Conservation (phyloP, 2,888 invertebrate species). For the Hydrotaea diabolus region DNA sequence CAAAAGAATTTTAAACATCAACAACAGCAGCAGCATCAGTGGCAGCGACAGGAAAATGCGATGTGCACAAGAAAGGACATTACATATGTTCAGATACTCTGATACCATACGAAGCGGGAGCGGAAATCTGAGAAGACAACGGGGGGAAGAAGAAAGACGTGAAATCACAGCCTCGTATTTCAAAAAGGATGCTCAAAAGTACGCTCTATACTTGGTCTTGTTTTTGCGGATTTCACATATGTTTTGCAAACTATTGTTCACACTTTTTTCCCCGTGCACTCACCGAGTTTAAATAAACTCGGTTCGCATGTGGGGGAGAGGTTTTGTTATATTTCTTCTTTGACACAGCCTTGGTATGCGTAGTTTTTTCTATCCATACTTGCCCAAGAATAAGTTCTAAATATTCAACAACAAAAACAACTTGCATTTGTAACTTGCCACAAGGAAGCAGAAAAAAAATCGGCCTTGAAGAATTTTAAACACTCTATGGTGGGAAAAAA, state of each 20-base stretch:
- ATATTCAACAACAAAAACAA: slow-evolving; percentile 24
- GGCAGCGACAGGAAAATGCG: neutral
- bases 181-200: neutral
- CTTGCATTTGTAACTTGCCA: neutral
- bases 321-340: neutral
- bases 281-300: neutral
- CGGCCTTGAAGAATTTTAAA: too few relatives aligned
- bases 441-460: neutral
- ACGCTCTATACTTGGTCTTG: neutral
- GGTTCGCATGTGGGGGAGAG: neutral
- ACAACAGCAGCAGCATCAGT: neutral
- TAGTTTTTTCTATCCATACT: neutral
- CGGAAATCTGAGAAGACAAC: too few relatives aligned
- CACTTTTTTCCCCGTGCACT: neutral
- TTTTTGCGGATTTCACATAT: slow-evolving; percentile 11
- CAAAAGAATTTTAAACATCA: slow-evolving; percentile 20
- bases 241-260: neutral
- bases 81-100: slow-evolving; percentile 23
- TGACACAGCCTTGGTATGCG: neutral
- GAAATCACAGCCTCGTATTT: neutral
- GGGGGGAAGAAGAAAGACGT: neutral
- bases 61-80: slow-evolving; percentile 30
- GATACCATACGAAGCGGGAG: neutral
- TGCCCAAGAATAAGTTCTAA: slow-evolving; percentile 14
- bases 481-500: too few relatives aligned